A percentile compares a stretch with the other conserved stretches of the same genome.
Conservation (phyloP, 1,140 invertebrate species). For the Drosophila arizonae region DNA sequence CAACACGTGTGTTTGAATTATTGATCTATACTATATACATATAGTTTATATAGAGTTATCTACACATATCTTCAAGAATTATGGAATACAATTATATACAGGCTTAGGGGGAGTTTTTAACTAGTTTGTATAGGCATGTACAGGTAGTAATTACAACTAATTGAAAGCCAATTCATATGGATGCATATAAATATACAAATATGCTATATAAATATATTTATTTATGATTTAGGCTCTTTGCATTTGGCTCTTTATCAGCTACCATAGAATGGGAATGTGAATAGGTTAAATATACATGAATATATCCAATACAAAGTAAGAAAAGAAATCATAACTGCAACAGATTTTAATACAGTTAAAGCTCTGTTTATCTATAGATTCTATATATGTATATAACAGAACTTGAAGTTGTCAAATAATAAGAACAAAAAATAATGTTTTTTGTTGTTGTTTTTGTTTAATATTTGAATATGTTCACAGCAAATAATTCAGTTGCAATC, state of each 20-base stretch:
- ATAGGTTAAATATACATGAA: conserved; percentile 1
- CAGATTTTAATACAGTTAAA: neutral
- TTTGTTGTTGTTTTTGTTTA: neutral
- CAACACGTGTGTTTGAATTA: conserved; percentile 1
- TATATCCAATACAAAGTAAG: conserved; percentile 13
- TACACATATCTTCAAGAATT: conserved; percentile 33
- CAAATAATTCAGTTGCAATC: conserved; percentile 73
- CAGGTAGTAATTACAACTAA: conserved; percentile 15
- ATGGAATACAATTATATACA: conserved; percentile 1
- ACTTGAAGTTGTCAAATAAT: neutral
- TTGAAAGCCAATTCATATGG: neutral
- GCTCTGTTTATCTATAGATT: neutral
- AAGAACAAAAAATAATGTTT: neutral
- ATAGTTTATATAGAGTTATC: conserved; percentile 21
- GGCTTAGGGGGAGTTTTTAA: conserved; percentile 31
- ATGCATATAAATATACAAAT: neutral
- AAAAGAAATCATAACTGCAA: neutral
- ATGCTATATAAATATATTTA: neutral
- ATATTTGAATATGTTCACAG: conserved; percentile 67
- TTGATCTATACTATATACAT: too few relatives aligned
- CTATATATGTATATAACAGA: neutral
- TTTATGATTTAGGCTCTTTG: conserved; percentile 34
- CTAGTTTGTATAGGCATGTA: conserved; percentile 64
- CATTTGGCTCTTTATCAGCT: conserved; percentile 51
- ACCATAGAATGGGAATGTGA: conserved; percentile 35